Percentiles rank a stretch among this genome's conserved stretches.
phyloP scores from a whole-genome alignment of 2,797 vertebrate genomes.

The Dendrocincla tyrannina region DNA sequence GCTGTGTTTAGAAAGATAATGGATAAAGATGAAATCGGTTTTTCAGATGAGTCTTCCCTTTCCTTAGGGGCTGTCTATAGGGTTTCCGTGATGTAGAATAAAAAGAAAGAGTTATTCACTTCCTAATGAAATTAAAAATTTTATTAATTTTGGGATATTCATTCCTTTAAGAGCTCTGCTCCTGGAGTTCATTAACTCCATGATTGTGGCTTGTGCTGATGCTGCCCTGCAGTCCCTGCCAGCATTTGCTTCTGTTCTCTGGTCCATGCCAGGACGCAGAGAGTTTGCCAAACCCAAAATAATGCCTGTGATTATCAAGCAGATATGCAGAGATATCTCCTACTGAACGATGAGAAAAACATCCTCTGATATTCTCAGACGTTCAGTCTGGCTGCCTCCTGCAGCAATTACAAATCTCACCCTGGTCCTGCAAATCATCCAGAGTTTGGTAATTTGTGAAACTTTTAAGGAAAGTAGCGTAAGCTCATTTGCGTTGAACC shows the following conservation, averaged over 20 bases:
- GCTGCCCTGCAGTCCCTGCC: not conserved
- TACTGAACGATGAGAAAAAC: not conserved
- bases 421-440: not conserved
- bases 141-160: conserved; percentile 50
- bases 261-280: not conserved
- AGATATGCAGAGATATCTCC: not conserved
- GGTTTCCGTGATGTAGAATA: not conserved
- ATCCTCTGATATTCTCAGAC: not conserved
- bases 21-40: conserved; percentile 40
- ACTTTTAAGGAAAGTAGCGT: not conserved
- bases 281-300: not conserved
- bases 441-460: not conserved
- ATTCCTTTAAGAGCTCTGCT: conserved; percentile 40
- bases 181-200: conserved; percentile 32
- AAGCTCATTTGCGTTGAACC: not conserved
- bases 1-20: conserved; percentile 37
- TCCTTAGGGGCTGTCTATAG: conserved; percentile 40
- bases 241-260: conserved; percentile 14
- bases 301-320: accelerated
- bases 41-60: conserved; percentile 32
- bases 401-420: not conserved
- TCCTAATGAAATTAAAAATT: conserved; percentile 63
- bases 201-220: not conserved
- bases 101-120: conserved; percentile 17
- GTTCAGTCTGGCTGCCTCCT: not conserved